These are phyloP conservation scores for Achroia grisella DNA, from an alignment of 1,140 invertebrate species.

Conservation along the genomic window DNA sequence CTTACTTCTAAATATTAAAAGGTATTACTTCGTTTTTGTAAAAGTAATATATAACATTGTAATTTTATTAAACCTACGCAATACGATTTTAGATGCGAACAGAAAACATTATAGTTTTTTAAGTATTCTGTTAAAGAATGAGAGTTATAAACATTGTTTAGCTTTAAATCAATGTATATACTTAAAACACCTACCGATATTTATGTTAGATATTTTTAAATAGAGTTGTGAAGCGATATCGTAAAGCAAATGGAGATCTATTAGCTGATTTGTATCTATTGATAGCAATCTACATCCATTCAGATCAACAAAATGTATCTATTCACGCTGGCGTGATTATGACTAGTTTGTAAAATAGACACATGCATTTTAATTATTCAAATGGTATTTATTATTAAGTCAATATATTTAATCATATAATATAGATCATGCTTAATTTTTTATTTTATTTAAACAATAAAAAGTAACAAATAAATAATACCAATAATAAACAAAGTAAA, in stretches of 20 bases:
- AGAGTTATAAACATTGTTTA: too few species aligned
- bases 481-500: background rate
- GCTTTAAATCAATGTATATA: conserved; percentile 5
- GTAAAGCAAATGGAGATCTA: conserved; percentile 30
- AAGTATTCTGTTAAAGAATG: too few species aligned
- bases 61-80: too few species aligned
- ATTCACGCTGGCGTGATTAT: conserved; percentile 28
- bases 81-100: too few species aligned
- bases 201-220: conserved; percentile 18
- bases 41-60: too few species aligned
- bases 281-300: conserved; percentile 47
- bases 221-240: conserved; percentile 27
- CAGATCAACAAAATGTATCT: conserved; percentile 39
- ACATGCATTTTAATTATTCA: too few species aligned
- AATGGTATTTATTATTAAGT: too few species aligned
- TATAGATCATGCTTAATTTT: background rate
- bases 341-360: conserved; percentile 29
- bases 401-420: too few species aligned
- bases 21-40: too few species aligned
- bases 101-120: too few species aligned
- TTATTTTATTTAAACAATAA: background rate
- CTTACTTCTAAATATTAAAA: conserved; percentile 10
- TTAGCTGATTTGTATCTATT: conserved; percentile 50
- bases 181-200: conserved; percentile 7
- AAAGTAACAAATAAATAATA: background rate